Conservation (phyloP, 2,797 vertebrate genomes). For the Oreortyx pictus region DNA sequence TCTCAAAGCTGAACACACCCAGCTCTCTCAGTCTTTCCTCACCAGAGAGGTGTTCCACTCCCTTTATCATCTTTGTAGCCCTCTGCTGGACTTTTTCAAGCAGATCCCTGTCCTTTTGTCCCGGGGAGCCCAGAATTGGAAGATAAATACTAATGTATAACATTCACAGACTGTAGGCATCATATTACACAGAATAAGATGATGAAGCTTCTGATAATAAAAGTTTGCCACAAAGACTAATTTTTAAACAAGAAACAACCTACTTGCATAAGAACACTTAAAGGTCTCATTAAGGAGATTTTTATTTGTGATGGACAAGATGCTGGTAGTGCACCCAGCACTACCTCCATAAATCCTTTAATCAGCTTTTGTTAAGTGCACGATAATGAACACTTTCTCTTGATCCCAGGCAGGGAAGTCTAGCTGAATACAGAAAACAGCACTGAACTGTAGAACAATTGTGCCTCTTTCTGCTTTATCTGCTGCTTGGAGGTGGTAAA, state of each 20-base stretch:
- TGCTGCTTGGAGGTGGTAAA: not conserved
- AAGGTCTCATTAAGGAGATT: not conserved
- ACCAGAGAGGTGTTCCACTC: too few species aligned
- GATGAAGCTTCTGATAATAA: not conserved
- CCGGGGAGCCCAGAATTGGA: not conserved
- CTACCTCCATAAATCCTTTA: not conserved
- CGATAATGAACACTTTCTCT: not conserved
- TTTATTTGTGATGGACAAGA: not conserved
- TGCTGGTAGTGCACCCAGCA: not conserved
- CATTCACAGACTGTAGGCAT: not conserved
- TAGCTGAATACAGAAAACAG: not conserved
- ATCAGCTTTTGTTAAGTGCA: not conserved
- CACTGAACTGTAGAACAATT: not conserved
- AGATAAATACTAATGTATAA: not conserved
- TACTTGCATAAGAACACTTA: not conserved
- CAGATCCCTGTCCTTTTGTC: too few species aligned
- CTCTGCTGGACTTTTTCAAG: too few species aligned
- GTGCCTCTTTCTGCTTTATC: not conserved
- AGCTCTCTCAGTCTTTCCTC: too few species aligned
- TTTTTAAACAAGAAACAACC: not conserved
- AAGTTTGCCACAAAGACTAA: not conserved
- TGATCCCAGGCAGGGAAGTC: not conserved
- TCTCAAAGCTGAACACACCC: too few species aligned
- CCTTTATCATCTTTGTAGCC: too few species aligned
- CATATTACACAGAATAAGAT: not conserved